phyloP scores from a whole-genome alignment of 2,888 invertebrate genomes.

The Nomada goodeniana region DNA sequence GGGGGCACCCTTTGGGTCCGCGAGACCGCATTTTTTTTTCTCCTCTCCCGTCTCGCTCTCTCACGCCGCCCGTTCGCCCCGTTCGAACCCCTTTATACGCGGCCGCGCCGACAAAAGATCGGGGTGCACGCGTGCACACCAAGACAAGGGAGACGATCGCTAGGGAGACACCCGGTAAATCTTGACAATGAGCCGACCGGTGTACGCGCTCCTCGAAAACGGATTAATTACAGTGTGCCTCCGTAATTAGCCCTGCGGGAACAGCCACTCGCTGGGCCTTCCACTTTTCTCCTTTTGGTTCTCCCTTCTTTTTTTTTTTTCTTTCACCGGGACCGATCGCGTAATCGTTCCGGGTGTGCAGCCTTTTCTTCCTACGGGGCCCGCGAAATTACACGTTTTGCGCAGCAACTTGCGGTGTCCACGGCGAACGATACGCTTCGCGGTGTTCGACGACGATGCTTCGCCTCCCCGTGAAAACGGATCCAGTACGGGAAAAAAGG shows the following conservation, averaged over 20 bases:
- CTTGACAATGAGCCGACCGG: constrained; percentile 72
- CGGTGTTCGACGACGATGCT: no score
- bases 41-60: constrained; percentile 61
- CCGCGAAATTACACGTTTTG: background rate
- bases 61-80: constrained; percentile 21
- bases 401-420: no score
- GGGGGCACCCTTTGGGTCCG: constrained; percentile 79
- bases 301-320: background rate
- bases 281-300: background rate
- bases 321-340: constrained; percentile 22
- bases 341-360: constrained; percentile 7
- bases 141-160: constrained; percentile 61
- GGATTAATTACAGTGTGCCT: constrained; percentile 81
- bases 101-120: constrained; percentile 75
- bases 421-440: no score
- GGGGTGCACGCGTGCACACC: constrained; percentile 69
- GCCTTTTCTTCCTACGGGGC: background rate
- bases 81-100: constrained; percentile 59
- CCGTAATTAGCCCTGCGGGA: constrained; percentile 76
- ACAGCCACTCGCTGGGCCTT: constrained; percentile 42
- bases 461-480: no score
- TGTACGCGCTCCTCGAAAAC: constrained; percentile 72
- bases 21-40: constrained; percentile 66
- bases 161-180: constrained; percentile 60
- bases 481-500: no score